These are phyloP conservation scores for Hesperia comma DNA, from an alignment of 2,888 invertebrate genomes.

Conservation along the genomic window DNA sequence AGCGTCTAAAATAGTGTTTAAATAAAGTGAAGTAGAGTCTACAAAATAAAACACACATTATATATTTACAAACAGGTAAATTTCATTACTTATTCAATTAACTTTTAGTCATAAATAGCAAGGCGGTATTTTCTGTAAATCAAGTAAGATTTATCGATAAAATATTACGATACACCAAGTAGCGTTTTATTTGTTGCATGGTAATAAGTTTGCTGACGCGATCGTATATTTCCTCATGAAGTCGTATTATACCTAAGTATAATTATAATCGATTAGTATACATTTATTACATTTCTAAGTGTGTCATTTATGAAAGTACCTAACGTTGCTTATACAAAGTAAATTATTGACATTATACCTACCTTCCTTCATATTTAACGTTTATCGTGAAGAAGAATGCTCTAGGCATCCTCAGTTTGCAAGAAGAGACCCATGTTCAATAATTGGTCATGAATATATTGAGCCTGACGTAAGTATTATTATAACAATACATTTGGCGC, in stretches of 20 bases:
- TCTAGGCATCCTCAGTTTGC: too few species aligned
- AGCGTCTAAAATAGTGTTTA: too few species aligned
- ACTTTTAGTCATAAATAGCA: neutral
- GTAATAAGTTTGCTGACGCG: constrained; percentile 7
- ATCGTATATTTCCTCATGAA: constrained; percentile 13
- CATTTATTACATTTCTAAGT: neutral
- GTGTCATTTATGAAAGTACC: neutral
- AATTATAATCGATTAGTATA: constrained; percentile 18
- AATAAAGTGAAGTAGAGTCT: too few species aligned
- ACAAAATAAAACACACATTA: too few species aligned
- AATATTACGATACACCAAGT: constrained; percentile 15
- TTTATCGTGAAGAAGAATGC: too few species aligned
- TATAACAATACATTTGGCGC: too few species aligned
- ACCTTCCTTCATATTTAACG: too few species aligned
- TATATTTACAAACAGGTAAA: neutral
- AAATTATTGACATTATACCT: too few species aligned
- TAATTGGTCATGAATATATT: too few species aligned
- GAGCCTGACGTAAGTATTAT: too few species aligned
- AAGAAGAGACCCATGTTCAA: too few species aligned
- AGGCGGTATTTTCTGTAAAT: neutral
- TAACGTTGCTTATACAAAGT: neutral
- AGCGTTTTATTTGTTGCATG: constrained; percentile 16
- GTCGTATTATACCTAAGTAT: too few species aligned
- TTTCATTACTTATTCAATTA: neutral
- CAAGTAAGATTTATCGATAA: neutral